Conservation (phyloP, 1,140 invertebrate genomes). For the Papilio glaucus region DNA sequence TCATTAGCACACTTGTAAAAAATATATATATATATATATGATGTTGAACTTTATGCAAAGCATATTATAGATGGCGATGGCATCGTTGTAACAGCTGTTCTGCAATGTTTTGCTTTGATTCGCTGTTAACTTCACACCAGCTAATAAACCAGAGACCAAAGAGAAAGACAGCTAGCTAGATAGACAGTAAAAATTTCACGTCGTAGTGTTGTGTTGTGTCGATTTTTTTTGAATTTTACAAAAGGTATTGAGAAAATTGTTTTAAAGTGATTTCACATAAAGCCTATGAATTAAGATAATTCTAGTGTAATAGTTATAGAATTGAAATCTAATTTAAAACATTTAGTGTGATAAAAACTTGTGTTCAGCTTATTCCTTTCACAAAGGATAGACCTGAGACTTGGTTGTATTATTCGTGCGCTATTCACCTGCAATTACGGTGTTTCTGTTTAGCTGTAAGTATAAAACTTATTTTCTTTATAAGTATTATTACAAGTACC, state of each 20-base stretch:
- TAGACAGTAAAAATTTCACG: conserved; percentile 50
- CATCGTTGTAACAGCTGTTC: conserved; percentile 60
- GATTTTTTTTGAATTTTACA: conserved; percentile 49
- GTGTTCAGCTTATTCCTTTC: conserved; percentile 58
- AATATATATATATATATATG: neutral
- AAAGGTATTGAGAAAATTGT: conserved; percentile 59
- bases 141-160: conserved; percentile 50
- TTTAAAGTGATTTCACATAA: conserved; percentile 33
- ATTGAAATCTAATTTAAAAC: conserved; percentile 28
- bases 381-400: conserved; percentile 63
- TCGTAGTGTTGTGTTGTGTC: conserved; percentile 64
- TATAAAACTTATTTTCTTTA: conserved; percentile 38
- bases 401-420: conserved; percentile 49
- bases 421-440: conserved; percentile 46
- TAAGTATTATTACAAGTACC: neutral
- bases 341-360: conserved; percentile 43
- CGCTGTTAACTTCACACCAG: conserved; percentile 59
- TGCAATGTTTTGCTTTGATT: conserved; percentile 58
- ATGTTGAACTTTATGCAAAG: conserved; percentile 21
- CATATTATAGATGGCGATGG: conserved; percentile 48
- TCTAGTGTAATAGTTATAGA: conserved; percentile 6
- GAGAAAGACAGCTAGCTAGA: conserved; percentile 44
- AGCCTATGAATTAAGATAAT: conserved; percentile 19
- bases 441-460: conserved; percentile 49
- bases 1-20: neutral